Base-by-base conservation (phyloP, 2,797 vertebrate genomes). In the Acropternis orthonyx region DNA sequence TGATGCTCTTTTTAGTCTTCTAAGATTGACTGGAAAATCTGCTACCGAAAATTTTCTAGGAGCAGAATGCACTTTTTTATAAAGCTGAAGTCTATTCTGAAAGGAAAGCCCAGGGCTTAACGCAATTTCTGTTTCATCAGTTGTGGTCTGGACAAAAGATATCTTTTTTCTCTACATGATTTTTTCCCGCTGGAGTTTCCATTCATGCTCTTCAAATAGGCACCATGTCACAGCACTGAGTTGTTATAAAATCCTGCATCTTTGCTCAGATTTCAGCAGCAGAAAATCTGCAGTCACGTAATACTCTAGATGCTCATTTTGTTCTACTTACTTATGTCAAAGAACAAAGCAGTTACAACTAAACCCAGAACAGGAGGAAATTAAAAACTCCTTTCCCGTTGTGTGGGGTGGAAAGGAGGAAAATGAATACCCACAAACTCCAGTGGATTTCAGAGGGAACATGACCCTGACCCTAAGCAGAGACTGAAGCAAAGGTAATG, bases 141-240 rank as follows among this genome's bases (percentile, higher is more conserved):
- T 61, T 82, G 77, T 72, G 77, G 23, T 85, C 56, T 77, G 80
- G 80, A 94, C 79, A 95, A 95, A 93, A 94, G 94, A 26, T 72
- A 56, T 84, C 41, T 71, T 34, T 36, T 92, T 69, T 16, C 75
- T 76, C 72, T 88, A 63, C 56, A 4, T 85, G 91, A n/a, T 85
- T 89, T 94, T 94, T 93, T 89, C 90, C 92, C n/a, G 24, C 65
- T 85, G 87, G 77, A 87, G 74, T 30, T 95, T 95, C 95, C 86
- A 83, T 90, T 94, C 89, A 69, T 55, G 59, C 46, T 92, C 55
- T 80, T 92, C 63, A 73, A 78, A 68, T 12, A 88, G 36, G 56
- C 36, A 80, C 52, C 6, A 1, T 62, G 79, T 81, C 87, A 80
- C 75, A 93, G 92, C 39, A 30, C 55, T 17, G 30, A 88, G 61